A percentile compares a stretch with the other conserved stretches of the same genome.
Evolutionary conservation across 1,140 invertebrate species (phyloP).

Genomic region (Varroa destructor): DNA sequence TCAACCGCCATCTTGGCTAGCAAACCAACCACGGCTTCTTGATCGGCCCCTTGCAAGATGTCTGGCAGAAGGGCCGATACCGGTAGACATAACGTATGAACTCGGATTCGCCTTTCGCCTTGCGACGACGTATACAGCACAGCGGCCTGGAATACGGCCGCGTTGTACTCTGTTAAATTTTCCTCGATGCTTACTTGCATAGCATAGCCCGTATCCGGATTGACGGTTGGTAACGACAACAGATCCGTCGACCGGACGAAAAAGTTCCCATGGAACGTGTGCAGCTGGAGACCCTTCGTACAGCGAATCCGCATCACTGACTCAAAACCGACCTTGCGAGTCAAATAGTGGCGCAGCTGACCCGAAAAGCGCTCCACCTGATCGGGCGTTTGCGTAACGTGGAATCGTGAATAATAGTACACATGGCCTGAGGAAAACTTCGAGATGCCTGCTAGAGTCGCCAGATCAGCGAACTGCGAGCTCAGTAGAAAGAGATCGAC

Average conservation of each 20-base stretch:
- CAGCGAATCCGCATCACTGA: slow-evolving; percentile 94
- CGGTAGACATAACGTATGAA: slow-evolving; percentile 90
- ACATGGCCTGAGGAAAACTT: slow-evolving; percentile 90
- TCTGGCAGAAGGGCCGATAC: slow-evolving; percentile 68
- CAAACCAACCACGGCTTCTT: slow-evolving; percentile 80
- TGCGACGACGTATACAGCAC: slow-evolving; percentile 93
- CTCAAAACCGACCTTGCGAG: slow-evolving; percentile 95
- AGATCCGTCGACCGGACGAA: slow-evolving; percentile 96
- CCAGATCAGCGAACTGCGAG: slow-evolving; percentile 81
- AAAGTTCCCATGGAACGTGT: slow-evolving; percentile 98
- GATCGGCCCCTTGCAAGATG: slow-evolving; percentile 79
- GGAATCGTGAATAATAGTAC: slow-evolving; percentile 81
- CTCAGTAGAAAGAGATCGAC: slow-evolving; percentile 90
- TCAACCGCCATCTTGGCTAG: slow-evolving; percentile 96
- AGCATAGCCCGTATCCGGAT: slow-evolving; percentile 92
- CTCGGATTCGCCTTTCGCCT: slow-evolving; percentile 89
- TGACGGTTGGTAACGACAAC: slow-evolving; percentile 87
- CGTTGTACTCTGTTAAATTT: slow-evolving; percentile 65
- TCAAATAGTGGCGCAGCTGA: slow-evolving; percentile 74
- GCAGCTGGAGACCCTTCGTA: slow-evolving; percentile 69
- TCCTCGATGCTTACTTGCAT: slow-evolving; percentile 95
- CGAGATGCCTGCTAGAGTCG: slow-evolving; percentile 81
- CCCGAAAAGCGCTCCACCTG: slow-evolving; percentile 49
- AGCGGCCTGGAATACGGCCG: slow-evolving; percentile 93
- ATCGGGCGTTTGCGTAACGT: slow-evolving; percentile 43